Base-by-base conservation (phyloP, 2,888 invertebrate genomes). In the Drosophila falleni region DNA sequence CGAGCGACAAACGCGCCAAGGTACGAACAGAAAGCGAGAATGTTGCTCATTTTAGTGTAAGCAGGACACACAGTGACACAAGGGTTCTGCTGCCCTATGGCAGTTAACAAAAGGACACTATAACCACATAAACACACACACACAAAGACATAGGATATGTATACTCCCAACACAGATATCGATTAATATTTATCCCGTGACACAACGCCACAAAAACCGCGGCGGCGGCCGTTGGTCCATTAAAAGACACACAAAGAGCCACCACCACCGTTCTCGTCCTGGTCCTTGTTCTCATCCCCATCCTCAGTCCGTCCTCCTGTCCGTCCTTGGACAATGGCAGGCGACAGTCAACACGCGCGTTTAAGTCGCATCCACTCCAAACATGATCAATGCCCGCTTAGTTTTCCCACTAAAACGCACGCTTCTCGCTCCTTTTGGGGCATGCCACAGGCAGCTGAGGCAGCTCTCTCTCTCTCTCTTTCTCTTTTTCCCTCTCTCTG, bases 131-230 rank as follows among this genome's bases (percentile, higher is more conserved):
- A 31, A 53, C 41, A 69, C 51, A 53, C 41, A 69, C 51, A 56
- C 33, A 64, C 19, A 46, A n/a, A 35, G 35, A n/a, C n/a, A 58
- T 51, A 35, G 26, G 26, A 44, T 51, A 53, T 42, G 42, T 46
- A 63, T 41, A 60, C 55, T 15, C n/a, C n/a, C 11, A 63, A 60
- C 62, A 65, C 44, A 74, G 70, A 70, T 78, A 80, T 89, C 87
- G 87, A 84, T 84, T 84, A 76, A 78, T 74, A 78, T 78, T 87
- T 83, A 88, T 77, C 85, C 74, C 80, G 85, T 85, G 85, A 76
- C 89, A 87, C 87, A 87, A 81, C 79, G 76, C 80, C 72, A 68
- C 74, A 66, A 67, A 78, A 78, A 80, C 68, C 78, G 81, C 81
- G 79, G 59, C 81, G 79, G 59, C 63, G 73, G 56, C 63, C 74